phyloP scores from a whole-genome alignment of 2,113 vertebrate genomes.

The Clarias magur region DNA sequence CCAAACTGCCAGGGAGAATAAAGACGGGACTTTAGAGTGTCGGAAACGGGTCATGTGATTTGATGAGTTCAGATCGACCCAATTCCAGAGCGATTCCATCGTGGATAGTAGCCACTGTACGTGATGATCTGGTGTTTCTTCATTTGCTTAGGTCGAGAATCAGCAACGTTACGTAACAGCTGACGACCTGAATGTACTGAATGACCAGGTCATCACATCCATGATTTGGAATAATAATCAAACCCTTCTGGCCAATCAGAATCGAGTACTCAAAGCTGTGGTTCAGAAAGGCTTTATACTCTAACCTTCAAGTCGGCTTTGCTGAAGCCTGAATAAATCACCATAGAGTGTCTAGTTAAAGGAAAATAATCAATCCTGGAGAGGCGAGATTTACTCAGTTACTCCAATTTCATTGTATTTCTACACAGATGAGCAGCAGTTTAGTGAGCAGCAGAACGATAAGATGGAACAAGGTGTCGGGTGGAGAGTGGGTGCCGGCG shows the following conservation, averaged over 20 bases:
- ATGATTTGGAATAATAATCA: neutral
- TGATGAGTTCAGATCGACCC: too few relatives aligned
- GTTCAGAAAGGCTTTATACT: neutral
- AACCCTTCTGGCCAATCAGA: neutral
- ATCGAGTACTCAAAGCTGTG: neutral
- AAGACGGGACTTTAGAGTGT: too few relatives aligned
- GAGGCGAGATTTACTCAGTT: neutral
- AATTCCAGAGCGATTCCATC: too few relatives aligned
- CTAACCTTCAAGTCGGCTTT: too few relatives aligned
- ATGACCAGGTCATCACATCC: too few relatives aligned
- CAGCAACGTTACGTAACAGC: too few relatives aligned
- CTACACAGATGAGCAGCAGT: neutral
- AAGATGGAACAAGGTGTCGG: neutral
- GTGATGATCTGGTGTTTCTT: too few relatives aligned
- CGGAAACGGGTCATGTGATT: too few relatives aligned
- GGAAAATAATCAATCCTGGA: neutral
- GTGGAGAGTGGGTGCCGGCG: conserved; percentile 24
- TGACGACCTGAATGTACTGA: too few relatives aligned
- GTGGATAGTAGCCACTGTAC: too few relatives aligned
- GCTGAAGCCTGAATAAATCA: neutral
- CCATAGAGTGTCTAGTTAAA: neutral
- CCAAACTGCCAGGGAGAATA: too few relatives aligned
- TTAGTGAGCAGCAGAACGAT: neutral
- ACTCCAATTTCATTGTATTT: neutral
- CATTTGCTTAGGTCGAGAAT: too few relatives aligned